Evolutionary conservation across 2,113 vertebrate species (phyloP).

Genomic region (Caracal caracal): DNA sequence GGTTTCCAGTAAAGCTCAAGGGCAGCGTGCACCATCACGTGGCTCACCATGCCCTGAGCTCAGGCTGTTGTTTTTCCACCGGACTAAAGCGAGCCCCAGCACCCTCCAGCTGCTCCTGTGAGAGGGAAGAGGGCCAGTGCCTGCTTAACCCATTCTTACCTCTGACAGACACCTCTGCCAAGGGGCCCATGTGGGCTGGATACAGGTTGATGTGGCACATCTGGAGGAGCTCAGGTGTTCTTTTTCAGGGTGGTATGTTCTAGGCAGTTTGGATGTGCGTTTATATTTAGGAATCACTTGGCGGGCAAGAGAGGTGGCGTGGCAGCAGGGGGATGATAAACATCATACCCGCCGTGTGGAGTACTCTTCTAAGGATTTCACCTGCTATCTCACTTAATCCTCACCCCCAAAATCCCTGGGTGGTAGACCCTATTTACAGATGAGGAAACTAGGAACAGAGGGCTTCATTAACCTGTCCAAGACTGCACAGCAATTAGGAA

Average conservation of each 20-base stretch:
- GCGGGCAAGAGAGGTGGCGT: neutral
- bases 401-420: neutral
- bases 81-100: neutral
- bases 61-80: conserved; percentile 23
- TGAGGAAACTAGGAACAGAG: neutral
- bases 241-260: neutral
- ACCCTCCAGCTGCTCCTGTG: neutral
- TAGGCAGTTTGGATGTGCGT: neutral
- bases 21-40: neutral
- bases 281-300: neutral
- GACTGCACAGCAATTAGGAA: neutral
- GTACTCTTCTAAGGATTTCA: neutral
- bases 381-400: neutral
- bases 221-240: neutral
- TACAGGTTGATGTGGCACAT: neutral
- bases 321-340: too few relatives aligned
- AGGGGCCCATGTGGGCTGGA: neutral
- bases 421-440: neutral
- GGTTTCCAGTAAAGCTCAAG: conserved; percentile 35
- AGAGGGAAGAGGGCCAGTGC: neutral
- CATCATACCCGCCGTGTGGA: neutral
- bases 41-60: neutral
- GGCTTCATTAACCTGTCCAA: neutral
- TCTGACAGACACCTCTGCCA: neutral
- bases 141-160: neutral